A percentile compares a stretch with the other conserved stretches of the same genome.
Evolutionary conservation across 2,797 vertebrate genomes (phyloP).

Genomic region (Yasuhikotakia modesta): DNA sequence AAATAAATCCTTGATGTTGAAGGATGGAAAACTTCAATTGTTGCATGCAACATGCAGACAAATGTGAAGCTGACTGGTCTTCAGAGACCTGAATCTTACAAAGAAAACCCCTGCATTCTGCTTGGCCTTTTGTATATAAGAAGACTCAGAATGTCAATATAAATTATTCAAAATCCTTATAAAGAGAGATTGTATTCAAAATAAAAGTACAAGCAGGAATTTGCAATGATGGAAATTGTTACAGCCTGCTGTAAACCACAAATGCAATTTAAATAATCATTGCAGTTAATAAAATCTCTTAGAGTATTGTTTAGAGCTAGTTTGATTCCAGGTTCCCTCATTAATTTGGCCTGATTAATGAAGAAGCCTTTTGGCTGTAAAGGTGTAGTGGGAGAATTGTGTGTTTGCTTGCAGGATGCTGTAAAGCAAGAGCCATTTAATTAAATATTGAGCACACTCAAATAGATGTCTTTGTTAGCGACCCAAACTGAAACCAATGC

Average conservation of each 20-base stretch:
- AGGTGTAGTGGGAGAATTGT: slow-evolving; percentile 69
- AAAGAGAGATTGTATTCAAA: neutral
- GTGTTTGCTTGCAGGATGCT: slow-evolving; percentile 68
- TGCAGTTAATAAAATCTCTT: slow-evolving; percentile 46
- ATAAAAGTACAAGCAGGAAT: slow-evolving; percentile 5
- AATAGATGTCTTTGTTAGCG: slow-evolving; percentile 73
- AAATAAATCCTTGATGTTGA: slow-evolving; percentile 59
- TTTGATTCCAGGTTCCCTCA: slow-evolving; percentile 61
- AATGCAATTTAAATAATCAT: slow-evolving; percentile 22
- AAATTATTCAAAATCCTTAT: slow-evolving; percentile 3
- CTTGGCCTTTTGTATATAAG: neutral
- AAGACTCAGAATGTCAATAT: slow-evolving; percentile 9
- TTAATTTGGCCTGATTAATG: slow-evolving; percentile 75
- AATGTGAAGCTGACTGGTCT: slow-evolving; percentile 52
- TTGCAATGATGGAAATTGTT: neutral
- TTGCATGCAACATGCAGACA: slow-evolving; percentile 45
- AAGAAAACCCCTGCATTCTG: slow-evolving; percentile 32
- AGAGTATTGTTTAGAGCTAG: slow-evolving; percentile 44
- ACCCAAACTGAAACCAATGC: slow-evolving; percentile 73
- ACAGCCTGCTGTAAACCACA: neutral
- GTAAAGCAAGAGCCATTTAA: slow-evolving; percentile 77
- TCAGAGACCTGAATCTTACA: slow-evolving; percentile 30
- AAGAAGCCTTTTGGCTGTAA: slow-evolving; percentile 66
- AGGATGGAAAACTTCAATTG: slow-evolving; percentile 51
- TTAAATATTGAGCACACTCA: slow-evolving; percentile 77